These are phyloP conservation scores for Leptopilina syphax DNA, from an alignment of 2,888 invertebrate genomes.

Conservation along the genomic window DNA sequence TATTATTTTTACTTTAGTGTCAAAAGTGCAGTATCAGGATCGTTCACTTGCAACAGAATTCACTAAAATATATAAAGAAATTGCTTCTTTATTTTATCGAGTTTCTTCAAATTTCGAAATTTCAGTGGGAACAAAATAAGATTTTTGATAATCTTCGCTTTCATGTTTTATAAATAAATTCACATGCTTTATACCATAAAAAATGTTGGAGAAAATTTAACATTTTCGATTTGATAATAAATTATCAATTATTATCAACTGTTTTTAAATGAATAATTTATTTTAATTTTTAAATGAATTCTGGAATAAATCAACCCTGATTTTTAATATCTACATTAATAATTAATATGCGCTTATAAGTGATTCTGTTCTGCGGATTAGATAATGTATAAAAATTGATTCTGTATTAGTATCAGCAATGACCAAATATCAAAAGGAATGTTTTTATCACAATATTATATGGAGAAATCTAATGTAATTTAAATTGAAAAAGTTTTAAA, in stretches of 20 bases:
- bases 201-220: too few species aligned
- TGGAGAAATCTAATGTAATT: neutral
- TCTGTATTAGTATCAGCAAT: slow-evolving; percentile 24
- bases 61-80: neutral
- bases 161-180: too few species aligned
- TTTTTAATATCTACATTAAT: neutral
- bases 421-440: slow-evolving; percentile 27
- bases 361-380: neutral
- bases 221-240: too few species aligned
- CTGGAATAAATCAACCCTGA: neutral
- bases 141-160: too few species aligned
- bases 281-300: too few species aligned
- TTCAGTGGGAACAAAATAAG: too few species aligned
- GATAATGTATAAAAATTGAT: neutral
- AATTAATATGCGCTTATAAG: neutral
- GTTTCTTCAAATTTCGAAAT: neutral
- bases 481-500: too few species aligned
- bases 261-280: too few species aligned
- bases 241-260: too few species aligned
- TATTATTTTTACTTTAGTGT: neutral
- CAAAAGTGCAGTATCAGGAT: slow-evolving; percentile 10
- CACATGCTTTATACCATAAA: too few species aligned
- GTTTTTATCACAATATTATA: slow-evolving; percentile 25
- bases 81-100: too few species aligned
- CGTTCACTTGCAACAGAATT: neutral